A percentile compares a stretch with the other conserved stretches of the same genome.
These are phyloP conservation scores for Cephonodes hylas DNA, from an alignment of 2,888 invertebrate species.

Conservation along the genomic window DNA sequence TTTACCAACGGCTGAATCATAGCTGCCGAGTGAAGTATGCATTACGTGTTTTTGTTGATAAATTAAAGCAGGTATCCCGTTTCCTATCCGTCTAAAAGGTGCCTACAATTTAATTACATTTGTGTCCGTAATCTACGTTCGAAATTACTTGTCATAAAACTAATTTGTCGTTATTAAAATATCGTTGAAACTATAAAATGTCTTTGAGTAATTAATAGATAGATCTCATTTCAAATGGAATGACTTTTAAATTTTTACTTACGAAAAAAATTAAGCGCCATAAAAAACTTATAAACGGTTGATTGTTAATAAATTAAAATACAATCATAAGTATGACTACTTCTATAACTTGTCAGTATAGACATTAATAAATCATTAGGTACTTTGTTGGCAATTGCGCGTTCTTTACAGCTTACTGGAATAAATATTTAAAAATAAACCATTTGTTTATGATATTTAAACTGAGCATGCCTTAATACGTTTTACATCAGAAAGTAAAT, in stretches of 20 bases:
- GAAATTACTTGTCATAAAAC: background rate
- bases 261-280: background rate
- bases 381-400: background rate
- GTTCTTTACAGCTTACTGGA: background rate
- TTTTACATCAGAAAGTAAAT: no score
- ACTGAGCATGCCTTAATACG: background rate
- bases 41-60: constrained; percentile 2
- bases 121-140: background rate
- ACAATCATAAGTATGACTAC: background rate
- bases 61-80: background rate
- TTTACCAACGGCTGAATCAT: constrained; percentile 16
- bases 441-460: background rate
- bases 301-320: background rate
- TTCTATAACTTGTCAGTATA: background rate
- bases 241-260: background rate
- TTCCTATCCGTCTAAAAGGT: background rate
- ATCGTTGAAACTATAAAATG: background rate
- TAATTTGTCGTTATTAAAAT: constrained; percentile 3
- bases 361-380: background rate
- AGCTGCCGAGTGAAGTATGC: background rate
- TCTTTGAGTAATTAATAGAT: background rate
- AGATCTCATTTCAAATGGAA: background rate
- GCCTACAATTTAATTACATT: background rate
- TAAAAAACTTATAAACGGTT: background rate
- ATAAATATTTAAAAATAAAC: background rate